A percentile compares a stretch with the other conserved stretches of the same genome.
Evolutionary conservation across 2,888 invertebrate genomes (phyloP).

Genomic region (Lithophane socia): DNA sequence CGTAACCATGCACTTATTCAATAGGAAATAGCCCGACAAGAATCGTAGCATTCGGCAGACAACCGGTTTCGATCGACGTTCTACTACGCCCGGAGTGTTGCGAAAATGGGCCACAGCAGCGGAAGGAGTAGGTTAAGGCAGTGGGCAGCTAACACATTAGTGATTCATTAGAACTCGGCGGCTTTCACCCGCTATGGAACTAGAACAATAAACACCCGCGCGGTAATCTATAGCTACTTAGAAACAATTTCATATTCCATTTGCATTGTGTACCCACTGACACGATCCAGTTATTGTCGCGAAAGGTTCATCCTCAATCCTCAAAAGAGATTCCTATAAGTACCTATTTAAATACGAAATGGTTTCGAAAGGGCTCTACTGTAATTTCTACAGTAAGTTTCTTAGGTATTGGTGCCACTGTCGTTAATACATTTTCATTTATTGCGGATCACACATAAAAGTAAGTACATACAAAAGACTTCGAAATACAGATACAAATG

Average conservation of each 20-base stretch:
- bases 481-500: too few species aligned
- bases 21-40: constrained; percentile 41
- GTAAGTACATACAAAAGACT: too few species aligned
- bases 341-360: not conserved
- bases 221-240: constrained; percentile 62
- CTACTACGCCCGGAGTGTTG: constrained; percentile 72
- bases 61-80: constrained; percentile 59
- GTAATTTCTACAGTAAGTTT: not conserved
- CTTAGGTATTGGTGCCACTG: not conserved
- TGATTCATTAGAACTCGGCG: constrained; percentile 79
- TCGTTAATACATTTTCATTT: too few species aligned
- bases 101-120: constrained; percentile 81
- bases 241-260: constrained; percentile 63
- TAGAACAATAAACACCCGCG: constrained; percentile 82
- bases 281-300: constrained; percentile 41
- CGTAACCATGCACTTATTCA: constrained; percentile 38
- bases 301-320: constrained; percentile 34
- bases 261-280: constrained; percentile 54
- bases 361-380: not conserved
- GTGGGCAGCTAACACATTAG: constrained; percentile 81
- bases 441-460: too few species aligned
- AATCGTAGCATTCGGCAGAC: constrained; percentile 38
- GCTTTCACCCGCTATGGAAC: constrained; percentile 80
- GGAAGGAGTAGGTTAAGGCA: constrained; percentile 78
- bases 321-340: constrained; percentile 2